Base-by-base conservation (phyloP, 2,888 invertebrate species). In the Thereva unica region DNA sequence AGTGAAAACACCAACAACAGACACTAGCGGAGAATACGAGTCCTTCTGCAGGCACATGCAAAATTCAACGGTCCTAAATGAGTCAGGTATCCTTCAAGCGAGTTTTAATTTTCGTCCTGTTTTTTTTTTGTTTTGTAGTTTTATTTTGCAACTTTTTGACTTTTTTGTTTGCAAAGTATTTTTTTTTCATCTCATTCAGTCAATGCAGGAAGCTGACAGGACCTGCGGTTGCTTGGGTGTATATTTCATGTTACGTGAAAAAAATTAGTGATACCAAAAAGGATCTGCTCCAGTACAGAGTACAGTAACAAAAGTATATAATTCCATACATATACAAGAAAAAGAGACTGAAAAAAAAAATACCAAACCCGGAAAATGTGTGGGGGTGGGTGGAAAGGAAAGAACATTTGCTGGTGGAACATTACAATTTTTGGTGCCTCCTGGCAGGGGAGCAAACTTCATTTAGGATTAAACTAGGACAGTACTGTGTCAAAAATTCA, bases 11-110 rank as follows among this genome's bases (percentile, higher is more conserved):
- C 66, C 72, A 47, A 57, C 71, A 65, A 54, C 73, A 52, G 69
- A 71, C 69, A 56, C 66, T 73, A 70, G 72, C 68, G 75, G 76
- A 67, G 80, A 80, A 74, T 80, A 79, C 70, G 78, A 76, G 73
- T 73, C 74, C 71, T 78, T 80, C 71, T 78, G 78, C 70, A 75
- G 75, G 69, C 78, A 79, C 71, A 80, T 80, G 79, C 79, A 80
- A 71, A 76, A 74, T 73, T 76, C 77, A 68, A 76, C 80, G 55
- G 76, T 77, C 72, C 75, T 78, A 70, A 76, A 73, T 73, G 80
- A 80, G 73, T 75, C 78, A 74, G 80, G 80, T 80, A 76, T 59
- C 5, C 34, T 50, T 34, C 50, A 50, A 79, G 78, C 35, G 9
- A 35, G 40, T 23, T 64, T 42, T 42, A 23, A 23, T 23, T 23